Evolutionary conservation across 2,888 invertebrate species (phyloP), one percentile per base, ranked within the genome.

Genomic region (Sphecodes monilicornis): DNA sequence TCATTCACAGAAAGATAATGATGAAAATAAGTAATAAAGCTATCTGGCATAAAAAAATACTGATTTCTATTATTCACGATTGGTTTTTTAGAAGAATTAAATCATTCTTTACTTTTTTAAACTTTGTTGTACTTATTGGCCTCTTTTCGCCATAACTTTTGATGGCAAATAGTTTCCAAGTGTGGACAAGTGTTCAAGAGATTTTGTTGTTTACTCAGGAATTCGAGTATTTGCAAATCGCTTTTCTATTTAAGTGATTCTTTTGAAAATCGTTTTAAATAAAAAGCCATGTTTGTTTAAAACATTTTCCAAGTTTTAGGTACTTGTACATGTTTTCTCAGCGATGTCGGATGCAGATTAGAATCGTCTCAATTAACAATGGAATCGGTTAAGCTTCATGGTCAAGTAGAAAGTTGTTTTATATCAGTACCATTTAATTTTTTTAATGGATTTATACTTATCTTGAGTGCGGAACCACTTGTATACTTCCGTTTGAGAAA

Each of bases 321-420:
- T n/a, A 54, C 3, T 3, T n/a, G 5, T 3, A n/a, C 11, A 1
- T 29, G 29, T 60, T 60, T 16, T 2, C 26, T 60, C 5, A 1
- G 11, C 5, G 26, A 57, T 57, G 16, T 1, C 26, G 26, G 13
- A 57, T 57, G 26, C 0, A 57, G 26, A 60, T 60, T 60, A 29
- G 18, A 6, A 16, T 60, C 1, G 8, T 8, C 6, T 60, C 18
- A 60, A 60, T 60, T 60, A 1, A 29, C 6, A 8, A 18, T 18
- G 8, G 16, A 26, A 29, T 60, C 29, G 18, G 8, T 16, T 5
- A 2, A 60, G 5, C 6, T 2, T 2, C 6, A 18, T 2, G 11
- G 54, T n/a, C n/a, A 54, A 54, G 54, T n/a, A n/a, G 54, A 54
- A 54, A 54, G n/a, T n/a, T n/a, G 50, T n/a, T 54, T 29, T 60